Evolutionary conservation across 2,113 vertebrate species (phyloP).

Genomic region (Epinephelus moara): DNA sequence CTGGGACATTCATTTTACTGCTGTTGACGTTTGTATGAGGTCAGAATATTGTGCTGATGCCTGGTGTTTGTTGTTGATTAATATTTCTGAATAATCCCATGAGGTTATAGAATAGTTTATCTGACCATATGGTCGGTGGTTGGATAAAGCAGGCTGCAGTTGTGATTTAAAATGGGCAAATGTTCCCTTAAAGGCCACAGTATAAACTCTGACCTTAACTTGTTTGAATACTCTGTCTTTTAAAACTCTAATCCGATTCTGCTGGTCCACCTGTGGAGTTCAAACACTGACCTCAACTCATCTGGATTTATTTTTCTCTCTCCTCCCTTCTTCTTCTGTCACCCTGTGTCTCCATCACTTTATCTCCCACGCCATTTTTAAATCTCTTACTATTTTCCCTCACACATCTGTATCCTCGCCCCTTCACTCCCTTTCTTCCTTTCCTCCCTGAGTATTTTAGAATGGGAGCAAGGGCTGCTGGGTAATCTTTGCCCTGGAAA

Average conservation of each 20-base stretch:
- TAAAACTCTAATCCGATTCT: conserved; percentile 23
- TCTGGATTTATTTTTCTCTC: not conserved
- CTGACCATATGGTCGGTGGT: too few species aligned
- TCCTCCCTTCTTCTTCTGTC: not conserved
- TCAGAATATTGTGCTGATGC: not conserved
- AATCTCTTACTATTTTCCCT: conserved; percentile 16
- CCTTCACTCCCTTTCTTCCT: not conserved
- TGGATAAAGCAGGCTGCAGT: not conserved
- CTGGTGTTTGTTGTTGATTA: not conserved
- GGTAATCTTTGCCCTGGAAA: conserved; percentile 70
- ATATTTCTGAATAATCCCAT: not conserved
- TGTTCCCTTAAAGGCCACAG: conserved; percentile 5
- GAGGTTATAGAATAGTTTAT: not conserved
- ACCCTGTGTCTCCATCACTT: conserved; percentile 24
- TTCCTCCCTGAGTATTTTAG: not conserved
- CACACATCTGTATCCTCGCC: conserved; percentile 30
- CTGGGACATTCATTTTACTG: too few species aligned
- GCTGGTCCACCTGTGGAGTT: conserved; percentile 37
- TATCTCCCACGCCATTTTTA: conserved; percentile 19
- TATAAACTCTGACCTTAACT: conserved; percentile 35
- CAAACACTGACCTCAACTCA: conserved; percentile 28
- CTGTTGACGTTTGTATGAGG: not conserved
- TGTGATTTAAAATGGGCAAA: not conserved
- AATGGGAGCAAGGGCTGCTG: conserved; percentile 34
- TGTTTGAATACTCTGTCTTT: conserved; percentile 14